Conservation (phyloP, 1,140 invertebrate species). For the Drosophila quadrilineata region DNA sequence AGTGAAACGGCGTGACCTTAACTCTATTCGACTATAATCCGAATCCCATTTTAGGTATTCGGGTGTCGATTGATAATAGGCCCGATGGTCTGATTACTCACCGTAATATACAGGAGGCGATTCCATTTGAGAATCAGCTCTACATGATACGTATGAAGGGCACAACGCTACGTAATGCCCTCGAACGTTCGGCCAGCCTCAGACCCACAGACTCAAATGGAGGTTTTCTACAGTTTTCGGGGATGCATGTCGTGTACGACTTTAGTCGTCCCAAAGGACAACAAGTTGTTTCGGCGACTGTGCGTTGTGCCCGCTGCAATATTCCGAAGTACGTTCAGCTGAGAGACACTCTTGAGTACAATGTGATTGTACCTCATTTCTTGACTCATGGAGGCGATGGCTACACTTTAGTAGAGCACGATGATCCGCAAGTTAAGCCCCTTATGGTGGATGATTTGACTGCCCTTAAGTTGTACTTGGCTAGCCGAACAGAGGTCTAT, state of each 20-base stretch:
- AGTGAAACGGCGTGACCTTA: too few species aligned
- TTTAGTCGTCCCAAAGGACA: conserved; percentile 81
- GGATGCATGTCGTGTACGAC: conserved; percentile 83
- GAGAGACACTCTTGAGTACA: conserved; percentile 81
- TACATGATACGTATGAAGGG: conserved; percentile 83
- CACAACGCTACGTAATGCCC: conserved; percentile 62
- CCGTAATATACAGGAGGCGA: conserved; percentile 77
- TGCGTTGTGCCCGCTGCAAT: conserved; percentile 82
- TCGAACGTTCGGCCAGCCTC: conserved; percentile 83
- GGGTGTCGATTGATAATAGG: conserved; percentile 50
- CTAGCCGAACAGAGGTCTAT: conserved; percentile 79
- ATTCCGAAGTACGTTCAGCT: conserved; percentile 82
- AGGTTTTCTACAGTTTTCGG: conserved; percentile 85
- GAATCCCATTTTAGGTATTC: conserved; percentile 44
- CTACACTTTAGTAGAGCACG: conserved; percentile 20
- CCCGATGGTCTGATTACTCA: conserved; percentile 50
- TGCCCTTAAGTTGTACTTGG: conserved; percentile 41
- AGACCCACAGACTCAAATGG: conserved; percentile 82
- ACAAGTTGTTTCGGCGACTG: conserved; percentile 82
- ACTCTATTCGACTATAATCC: neutral
- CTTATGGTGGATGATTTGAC: conserved; percentile 27
- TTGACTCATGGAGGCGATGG: conserved; percentile 57
- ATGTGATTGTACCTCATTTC: conserved; percentile 81
- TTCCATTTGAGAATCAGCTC: conserved; percentile 84
- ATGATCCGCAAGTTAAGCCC: conserved; percentile 3